These are phyloP conservation scores for Tubulanus polymorphus DNA, from an alignment of 2,888 invertebrate genomes.

Conservation along the genomic window DNA sequence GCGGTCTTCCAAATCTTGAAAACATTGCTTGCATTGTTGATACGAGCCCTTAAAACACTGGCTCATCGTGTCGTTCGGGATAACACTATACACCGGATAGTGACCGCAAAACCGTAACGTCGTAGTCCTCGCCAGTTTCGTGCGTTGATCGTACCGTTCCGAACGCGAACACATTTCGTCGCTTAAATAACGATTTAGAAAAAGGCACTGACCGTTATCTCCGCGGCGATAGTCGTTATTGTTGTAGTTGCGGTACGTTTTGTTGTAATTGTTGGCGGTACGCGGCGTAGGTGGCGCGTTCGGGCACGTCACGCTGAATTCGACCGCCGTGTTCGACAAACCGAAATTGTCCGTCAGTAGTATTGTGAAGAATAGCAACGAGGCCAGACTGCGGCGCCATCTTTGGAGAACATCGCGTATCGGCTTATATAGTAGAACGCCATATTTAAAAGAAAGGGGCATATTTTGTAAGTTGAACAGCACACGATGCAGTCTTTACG, in stretches of 20 bases:
- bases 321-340: not conserved
- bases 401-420: conserved; percentile 1
- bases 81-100: not conserved
- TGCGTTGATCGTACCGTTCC: not conserved
- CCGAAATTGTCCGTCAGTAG: conserved; percentile 1
- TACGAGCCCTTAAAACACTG: not conserved
- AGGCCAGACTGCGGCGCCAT: conserved; percentile 1
- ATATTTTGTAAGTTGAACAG: not conserved
- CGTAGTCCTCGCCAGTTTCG: not conserved
- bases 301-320: not conserved
- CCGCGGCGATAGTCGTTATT: not conserved
- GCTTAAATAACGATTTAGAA: not conserved
- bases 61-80: not conserved
- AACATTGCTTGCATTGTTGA: not conserved
- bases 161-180: not conserved
- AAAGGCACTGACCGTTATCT: not conserved
- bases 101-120: not conserved
- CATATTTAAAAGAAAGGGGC: not conserved
- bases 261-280: no score
- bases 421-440: not conserved
- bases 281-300: not conserved
- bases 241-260: no score
- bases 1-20: not conserved
- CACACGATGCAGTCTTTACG: no score
- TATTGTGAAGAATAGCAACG: conserved; percentile 1